Evolutionary conservation across 2,888 invertebrate species (phyloP).

Genomic region (Euproctis similis): DNA sequence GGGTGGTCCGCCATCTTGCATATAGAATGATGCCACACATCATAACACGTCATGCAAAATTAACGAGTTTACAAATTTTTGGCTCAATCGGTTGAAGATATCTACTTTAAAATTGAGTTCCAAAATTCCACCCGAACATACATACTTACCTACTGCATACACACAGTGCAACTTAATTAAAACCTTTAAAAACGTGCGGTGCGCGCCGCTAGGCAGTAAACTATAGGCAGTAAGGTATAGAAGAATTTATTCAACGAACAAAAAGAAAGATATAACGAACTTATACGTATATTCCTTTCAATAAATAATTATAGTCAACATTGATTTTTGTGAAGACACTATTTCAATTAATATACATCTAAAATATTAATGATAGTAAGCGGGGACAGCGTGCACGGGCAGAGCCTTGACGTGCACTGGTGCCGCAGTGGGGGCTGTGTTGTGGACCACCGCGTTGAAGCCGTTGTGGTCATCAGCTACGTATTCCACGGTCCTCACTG

Average conservation of each 20-base stretch:
- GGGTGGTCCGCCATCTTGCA: too few species aligned
- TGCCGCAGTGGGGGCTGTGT: constrained; percentile 42
- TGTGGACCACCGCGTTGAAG: constrained; percentile 57
- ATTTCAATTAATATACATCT: background rate
- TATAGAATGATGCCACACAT: too few species aligned
- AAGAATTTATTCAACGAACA: background rate
- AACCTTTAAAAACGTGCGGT: too few species aligned
- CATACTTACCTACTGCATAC: too few species aligned
- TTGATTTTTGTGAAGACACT: background rate
- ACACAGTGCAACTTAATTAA: too few species aligned
- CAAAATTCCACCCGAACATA: too few species aligned
- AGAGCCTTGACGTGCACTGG: constrained; percentile 26
- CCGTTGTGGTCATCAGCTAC: constrained; percentile 71
- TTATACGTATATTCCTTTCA: constrained; percentile 13
- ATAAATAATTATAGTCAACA: constrained; percentile 10
- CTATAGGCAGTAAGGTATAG: too few species aligned
- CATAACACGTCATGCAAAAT: too few species aligned
- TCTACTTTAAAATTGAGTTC: too few species aligned
- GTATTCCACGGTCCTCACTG: constrained; percentile 73
- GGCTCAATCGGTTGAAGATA: too few species aligned
- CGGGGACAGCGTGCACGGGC: constrained; percentile 13
- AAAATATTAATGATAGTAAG: constrained; percentile 10
- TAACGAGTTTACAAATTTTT: too few species aligned
- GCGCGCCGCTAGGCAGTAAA: too few species aligned
- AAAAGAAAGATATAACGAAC: constrained; percentile 1